Conservation (phyloP, 2,888 invertebrate species). For the Epiblema foenella region DNA sequence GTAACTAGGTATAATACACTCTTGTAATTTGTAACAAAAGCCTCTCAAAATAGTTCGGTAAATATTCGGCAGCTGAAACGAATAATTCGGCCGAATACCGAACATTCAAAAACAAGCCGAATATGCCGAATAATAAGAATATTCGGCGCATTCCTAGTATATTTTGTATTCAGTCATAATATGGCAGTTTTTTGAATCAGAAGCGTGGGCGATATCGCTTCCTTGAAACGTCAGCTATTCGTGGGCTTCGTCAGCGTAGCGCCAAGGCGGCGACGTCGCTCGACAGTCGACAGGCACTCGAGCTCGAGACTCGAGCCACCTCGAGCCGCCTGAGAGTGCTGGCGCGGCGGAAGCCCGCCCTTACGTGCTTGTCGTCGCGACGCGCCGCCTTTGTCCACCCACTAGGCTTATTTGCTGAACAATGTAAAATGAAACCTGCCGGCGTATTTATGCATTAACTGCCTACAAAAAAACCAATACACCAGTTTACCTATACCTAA, state of each 20-base stretch:
- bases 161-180: too few relatives aligned
- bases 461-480: slow-evolving; percentile 61
- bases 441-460: slow-evolving; percentile 69
- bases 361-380: slow-evolving; percentile 79
- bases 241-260: slow-evolving; percentile 68
- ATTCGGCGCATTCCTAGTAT: too few relatives aligned
- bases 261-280: slow-evolving; percentile 29
- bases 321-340: slow-evolving; percentile 75
- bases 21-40: too few relatives aligned
- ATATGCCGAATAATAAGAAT: too few relatives aligned
- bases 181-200: too few relatives aligned
- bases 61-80: too few relatives aligned
- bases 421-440: slow-evolving; percentile 79
- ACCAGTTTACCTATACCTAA: slow-evolving; percentile 61
- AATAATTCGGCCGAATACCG: too few relatives aligned
- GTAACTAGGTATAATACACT: too few relatives aligned
- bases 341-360: slow-evolving; percentile 82
- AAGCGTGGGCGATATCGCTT: slow-evolving; percentile 57
- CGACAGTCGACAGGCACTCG: slow-evolving; percentile 57
- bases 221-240: slow-evolving; percentile 73
- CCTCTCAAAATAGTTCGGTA: too few relatives aligned
- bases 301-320: slow-evolving; percentile 65
- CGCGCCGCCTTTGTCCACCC: slow-evolving; percentile 82
- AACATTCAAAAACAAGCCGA: too few relatives aligned
- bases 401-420: slow-evolving; percentile 85